Evolutionary conservation across 2,113 vertebrate species (phyloP), one percentile per base, ranked within the genome.

Genomic region (Sturnus vulgaris): DNA sequence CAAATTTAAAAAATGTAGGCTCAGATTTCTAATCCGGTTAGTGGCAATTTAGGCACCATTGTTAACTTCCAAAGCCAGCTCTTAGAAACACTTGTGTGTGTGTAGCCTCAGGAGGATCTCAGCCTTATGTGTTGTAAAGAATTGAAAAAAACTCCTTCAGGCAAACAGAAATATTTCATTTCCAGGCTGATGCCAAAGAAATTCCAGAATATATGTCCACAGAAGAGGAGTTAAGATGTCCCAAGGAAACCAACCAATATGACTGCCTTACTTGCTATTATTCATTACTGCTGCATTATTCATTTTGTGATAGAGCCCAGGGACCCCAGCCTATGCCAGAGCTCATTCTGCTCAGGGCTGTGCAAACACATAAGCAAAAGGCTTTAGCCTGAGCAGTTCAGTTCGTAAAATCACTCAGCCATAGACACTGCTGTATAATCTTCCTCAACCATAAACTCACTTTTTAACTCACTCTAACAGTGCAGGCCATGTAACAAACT

Each of bases 141-240:
- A 66, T 25, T 90, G 71, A 91, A 94, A 73, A 73, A 80, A 93
- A 80, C 53, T 82, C 86, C 94, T 91, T 72, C 46, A 70, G 84
- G 63, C 86, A 91, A 85, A 86, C 28, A 87, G 37, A 82, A 85
- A 35, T 77, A 82, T n/a, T 91, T 83, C 28, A 90, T 88, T 82
- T 59, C 31, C 70, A 94, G 78, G 23, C 23, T 69, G 63, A 95
- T 88, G 85, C 63, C 75, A 86, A 78, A 72, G 63, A 70, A 90
- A 80, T 80, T 94, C 64, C 72, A 55, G 60, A 61, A 73, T 69
- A 2, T 42, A 63, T 9, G 33, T 80, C 90, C 63, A 83, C 28
- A 90, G 83, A 88, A 81, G 56, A 87, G 44, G 55, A 96, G 76
- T 91, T 91, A 66, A 88, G 56, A 86, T 83, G 60, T 94, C 66